Conservation (phyloP, 2,797 vertebrate species). For the Odontamblyopus rebecca region DNA sequence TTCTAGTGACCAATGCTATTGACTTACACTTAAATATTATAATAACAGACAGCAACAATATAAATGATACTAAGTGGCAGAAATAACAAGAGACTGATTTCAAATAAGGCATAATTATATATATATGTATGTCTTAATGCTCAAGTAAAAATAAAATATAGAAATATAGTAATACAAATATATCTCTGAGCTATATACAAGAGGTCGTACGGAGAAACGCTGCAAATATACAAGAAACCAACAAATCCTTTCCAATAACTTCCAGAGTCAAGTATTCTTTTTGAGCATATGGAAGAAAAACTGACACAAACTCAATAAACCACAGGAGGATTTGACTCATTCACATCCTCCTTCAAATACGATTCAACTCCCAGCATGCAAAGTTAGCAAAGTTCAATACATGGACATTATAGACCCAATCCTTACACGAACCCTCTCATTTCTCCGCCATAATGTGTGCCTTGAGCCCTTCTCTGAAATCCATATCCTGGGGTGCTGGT, state of each 20-base stretch:
- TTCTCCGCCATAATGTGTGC: slow-evolving; percentile 24
- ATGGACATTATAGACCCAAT: neutral
- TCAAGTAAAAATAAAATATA: too few relatives aligned
- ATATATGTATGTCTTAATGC: too few relatives aligned
- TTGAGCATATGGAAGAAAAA: neutral
- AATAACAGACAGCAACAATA: too few relatives aligned
- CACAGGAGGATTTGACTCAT: slow-evolving; percentile 22
- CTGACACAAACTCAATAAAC: neutral
- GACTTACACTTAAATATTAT: neutral
- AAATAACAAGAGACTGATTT: too few relatives aligned
- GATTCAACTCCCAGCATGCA: slow-evolving; percentile 44
- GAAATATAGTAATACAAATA: too few relatives aligned
- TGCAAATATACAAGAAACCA: neutral
- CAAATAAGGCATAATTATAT: too few relatives aligned
- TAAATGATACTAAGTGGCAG: too few relatives aligned
- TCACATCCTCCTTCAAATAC: slow-evolving; percentile 31
- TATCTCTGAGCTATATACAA: too few relatives aligned
- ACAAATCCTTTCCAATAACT: neutral
- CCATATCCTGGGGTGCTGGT: slow-evolving; percentile 18
- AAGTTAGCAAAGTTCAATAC: slow-evolving; percentile 37
- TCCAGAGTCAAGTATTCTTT: neutral
- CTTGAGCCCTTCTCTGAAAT: slow-evolving; percentile 25
- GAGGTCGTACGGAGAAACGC: too few relatives aligned
- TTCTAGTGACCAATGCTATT: neutral
- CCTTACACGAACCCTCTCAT: slow-evolving; percentile 9